phyloP scores from a whole-genome alignment of 2,113 vertebrate species.

The Climacteris rufus region DNA sequence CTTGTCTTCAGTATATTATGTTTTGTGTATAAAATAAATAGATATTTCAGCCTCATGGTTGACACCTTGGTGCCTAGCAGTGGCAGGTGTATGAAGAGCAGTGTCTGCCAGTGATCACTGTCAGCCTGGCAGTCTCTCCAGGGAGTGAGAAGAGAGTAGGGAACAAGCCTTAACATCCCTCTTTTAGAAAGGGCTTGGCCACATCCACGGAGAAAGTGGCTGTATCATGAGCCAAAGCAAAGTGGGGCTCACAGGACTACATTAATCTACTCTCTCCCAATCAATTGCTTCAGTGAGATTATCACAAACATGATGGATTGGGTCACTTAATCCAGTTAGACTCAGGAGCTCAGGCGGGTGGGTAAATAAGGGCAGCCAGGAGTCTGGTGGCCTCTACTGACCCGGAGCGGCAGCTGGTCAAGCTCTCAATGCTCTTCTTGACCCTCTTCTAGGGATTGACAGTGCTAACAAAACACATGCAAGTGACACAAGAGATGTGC shows the following conservation, averaged over 20 bases:
- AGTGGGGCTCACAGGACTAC: not conserved
- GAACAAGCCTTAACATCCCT: not conserved
- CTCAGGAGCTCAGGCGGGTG: not conserved
- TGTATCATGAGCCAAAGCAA: not conserved
- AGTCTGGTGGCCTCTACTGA: not conserved
- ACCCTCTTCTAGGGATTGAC: not conserved
- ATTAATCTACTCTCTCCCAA: not conserved
- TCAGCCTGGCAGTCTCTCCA: not conserved
- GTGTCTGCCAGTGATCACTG: not conserved
- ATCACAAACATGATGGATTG: slow-evolving; percentile 20
- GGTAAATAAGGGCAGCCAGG: not conserved
- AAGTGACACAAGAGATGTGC: not conserved
- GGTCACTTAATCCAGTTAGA: slow-evolving; percentile 33
- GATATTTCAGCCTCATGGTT: not conserved
- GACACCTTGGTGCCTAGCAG: not conserved
- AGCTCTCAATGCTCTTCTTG: not conserved
- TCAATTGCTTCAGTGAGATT: slow-evolving; percentile 35
- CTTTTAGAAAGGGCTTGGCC: not conserved
- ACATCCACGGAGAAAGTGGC: not conserved
- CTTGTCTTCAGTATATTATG: not conserved
- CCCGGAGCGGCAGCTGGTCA: not conserved
- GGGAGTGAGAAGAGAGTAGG: not conserved
- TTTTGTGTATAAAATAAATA: not conserved
- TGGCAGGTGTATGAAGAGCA: not conserved
- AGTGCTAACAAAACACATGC: not conserved